phyloP scores from a whole-genome alignment of 2,113 vertebrate genomes.

The Microcebus jonahi region DNA sequence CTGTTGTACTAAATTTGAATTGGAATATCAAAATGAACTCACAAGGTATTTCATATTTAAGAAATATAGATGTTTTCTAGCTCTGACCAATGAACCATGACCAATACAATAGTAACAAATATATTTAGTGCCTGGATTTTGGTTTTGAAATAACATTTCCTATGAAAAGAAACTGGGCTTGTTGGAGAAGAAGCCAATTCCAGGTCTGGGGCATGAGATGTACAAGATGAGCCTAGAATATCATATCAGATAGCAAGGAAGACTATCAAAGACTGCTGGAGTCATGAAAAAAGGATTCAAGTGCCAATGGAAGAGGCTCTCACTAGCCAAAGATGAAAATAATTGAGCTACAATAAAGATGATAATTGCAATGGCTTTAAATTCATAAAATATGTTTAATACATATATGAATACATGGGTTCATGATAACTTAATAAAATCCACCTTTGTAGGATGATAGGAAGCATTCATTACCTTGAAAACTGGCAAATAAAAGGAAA shows the following conservation, averaged over 20 bases:
- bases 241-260: neutral
- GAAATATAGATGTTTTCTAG: neutral
- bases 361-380: neutral
- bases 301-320: neutral
- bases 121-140: neutral
- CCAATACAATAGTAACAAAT: neutral
- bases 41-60: neutral
- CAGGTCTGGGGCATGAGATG: neutral
- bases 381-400: neutral
- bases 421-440: neutral
- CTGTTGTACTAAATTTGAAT: neutral
- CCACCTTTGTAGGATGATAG: neutral
- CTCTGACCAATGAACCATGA: constrained; percentile 3
- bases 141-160: neutral
- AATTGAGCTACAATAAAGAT: neutral
- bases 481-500: neutral
- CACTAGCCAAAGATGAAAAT: neutral
- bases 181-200: neutral
- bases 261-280: neutral
- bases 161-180: neutral
- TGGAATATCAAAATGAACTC: constrained; percentile 6
- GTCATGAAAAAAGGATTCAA: neutral
- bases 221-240: neutral
- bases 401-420: neutral
- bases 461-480: neutral